Evolutionary conservation across 2,888 invertebrate species (phyloP).

Genomic region (Brachyptera putata): DNA sequence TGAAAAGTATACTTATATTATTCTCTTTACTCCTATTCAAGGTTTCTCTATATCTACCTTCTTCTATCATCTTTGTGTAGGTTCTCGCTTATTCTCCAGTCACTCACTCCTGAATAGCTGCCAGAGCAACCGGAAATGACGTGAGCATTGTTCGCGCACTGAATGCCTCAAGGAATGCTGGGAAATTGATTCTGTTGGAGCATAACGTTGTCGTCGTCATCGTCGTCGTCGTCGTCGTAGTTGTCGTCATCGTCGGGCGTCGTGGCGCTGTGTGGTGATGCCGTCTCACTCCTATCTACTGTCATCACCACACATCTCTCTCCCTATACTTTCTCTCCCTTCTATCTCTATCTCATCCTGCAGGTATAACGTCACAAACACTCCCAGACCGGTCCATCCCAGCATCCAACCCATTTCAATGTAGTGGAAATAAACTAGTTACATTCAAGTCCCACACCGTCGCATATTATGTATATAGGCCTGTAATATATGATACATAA

Average conservation of each 20-base stretch:
- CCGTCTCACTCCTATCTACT: background rate
- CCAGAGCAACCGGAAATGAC: slow-evolving; percentile 26
- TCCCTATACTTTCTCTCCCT: background rate
- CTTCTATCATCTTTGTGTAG: slow-evolving; percentile 21
- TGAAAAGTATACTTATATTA: slow-evolving; percentile 12
- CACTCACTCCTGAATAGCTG: slow-evolving; percentile 17
- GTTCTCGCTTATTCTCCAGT: slow-evolving; percentile 15
- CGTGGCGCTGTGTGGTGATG: slow-evolving; percentile 6
- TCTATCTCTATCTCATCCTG: background rate
- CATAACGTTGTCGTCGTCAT: slow-evolving; percentile 8
- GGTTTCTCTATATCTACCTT: slow-evolving; percentile 1
- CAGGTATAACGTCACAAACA: background rate
- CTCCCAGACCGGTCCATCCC: slow-evolving; percentile 1
- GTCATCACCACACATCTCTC: background rate
- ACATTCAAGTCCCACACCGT: background rate
- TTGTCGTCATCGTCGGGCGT: background rate
- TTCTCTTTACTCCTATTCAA: slow-evolving; percentile 1
- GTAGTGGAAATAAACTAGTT: background rate
- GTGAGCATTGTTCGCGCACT: slow-evolving; percentile 25
- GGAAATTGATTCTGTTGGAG: slow-evolving; percentile 16
- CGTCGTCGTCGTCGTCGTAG: too few relatives aligned
- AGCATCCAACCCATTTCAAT: too few relatives aligned
- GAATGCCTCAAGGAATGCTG: slow-evolving; percentile 23
- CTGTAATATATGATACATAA: too few relatives aligned
- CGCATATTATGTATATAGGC: too few relatives aligned